Evolutionary conservation across 2,888 invertebrate genomes (phyloP).

Genomic region (Rotaria magnacalcarata): DNA sequence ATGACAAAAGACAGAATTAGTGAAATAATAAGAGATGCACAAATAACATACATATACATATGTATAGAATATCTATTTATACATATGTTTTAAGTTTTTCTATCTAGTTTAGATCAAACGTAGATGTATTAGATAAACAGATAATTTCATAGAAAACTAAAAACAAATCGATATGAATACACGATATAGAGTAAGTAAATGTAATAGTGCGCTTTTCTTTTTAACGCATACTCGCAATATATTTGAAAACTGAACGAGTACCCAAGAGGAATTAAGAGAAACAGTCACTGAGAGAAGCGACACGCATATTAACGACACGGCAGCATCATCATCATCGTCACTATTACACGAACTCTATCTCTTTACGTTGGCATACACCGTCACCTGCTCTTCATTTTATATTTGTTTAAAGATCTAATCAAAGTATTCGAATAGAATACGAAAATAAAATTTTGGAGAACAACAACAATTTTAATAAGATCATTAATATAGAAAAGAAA

Average conservation of each 20-base stretch:
- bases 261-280: background rate
- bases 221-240: background rate
- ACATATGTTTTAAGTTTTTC: background rate
- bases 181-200: background rate
- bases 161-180: background rate
- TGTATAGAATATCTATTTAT: background rate
- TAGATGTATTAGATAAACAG: background rate
- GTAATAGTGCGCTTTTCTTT: background rate
- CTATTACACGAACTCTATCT: background rate
- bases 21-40: background rate
- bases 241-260: background rate
- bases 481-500: background rate
- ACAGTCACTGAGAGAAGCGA: background rate
- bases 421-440: background rate
- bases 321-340: background rate
- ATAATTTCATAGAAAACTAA: background rate
- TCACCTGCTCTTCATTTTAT: background rate
- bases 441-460: background rate
- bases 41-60: background rate
- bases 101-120: background rate
- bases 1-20: background rate
- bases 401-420: background rate
- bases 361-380: background rate
- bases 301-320: slow-evolving; percentile 16
- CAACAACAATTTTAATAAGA: background rate